phyloP scores from a whole-genome alignment of 2,797 vertebrate species.

The Bryconaethiops microstoma region DNA sequence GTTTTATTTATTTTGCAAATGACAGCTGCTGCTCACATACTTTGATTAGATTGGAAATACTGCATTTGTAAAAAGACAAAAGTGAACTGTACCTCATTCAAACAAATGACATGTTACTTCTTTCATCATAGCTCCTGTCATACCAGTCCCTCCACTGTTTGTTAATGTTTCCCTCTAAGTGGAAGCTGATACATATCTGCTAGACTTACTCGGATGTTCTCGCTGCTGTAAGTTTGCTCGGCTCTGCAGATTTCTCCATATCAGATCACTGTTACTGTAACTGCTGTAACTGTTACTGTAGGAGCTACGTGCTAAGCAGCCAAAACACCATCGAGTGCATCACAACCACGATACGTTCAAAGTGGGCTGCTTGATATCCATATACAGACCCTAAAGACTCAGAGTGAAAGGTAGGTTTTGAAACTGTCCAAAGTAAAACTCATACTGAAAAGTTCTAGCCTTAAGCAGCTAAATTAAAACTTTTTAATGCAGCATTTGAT shows the following conservation, averaged over 20 bases:
- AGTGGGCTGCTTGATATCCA: too few relatives aligned
- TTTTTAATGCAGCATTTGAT: too few relatives aligned
- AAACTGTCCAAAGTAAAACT: too few relatives aligned
- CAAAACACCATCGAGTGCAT: background rate
- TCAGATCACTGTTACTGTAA: conserved; percentile 6
- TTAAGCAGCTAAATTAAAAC: too few relatives aligned
- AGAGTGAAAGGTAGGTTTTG: too few relatives aligned
- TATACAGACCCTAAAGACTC: too few relatives aligned
- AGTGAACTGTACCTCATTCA: background rate
- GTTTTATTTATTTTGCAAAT: too few relatives aligned
- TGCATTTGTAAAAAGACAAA: background rate
- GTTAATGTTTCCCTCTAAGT: background rate
- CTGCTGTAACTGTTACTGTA: too few relatives aligned
- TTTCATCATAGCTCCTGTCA: conserved; percentile 19
- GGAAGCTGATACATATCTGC: conserved; percentile 56
- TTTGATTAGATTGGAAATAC: too few relatives aligned
- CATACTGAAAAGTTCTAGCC: too few relatives aligned
- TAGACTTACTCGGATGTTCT: conserved; percentile 3
- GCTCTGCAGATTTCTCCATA: background rate
- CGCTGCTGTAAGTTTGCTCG: conserved; percentile 9
- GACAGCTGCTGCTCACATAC: too few relatives aligned
- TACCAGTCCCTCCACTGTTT: conserved; percentile 15
- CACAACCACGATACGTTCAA: too few relatives aligned
- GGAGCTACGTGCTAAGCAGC: background rate
- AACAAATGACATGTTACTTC: conserved; percentile 36